Percentiles rank a stretch among this genome's conserved stretches.
Evolutionary conservation across 2,888 invertebrate species (phyloP).

Genomic region (Meteorus colon): DNA sequence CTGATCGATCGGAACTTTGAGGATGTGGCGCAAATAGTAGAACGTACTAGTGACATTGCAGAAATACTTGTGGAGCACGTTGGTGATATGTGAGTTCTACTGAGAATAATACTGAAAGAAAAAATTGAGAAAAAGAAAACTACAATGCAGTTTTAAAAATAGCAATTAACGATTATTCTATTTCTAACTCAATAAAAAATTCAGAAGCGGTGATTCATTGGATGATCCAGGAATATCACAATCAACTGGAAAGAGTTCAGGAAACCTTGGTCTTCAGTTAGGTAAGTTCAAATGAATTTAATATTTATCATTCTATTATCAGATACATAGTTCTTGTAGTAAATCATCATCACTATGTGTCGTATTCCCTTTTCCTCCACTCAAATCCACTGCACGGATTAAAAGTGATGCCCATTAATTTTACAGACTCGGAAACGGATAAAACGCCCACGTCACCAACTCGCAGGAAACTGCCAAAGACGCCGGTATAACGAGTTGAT

Average conservation of each 20-base stretch:
- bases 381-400: slow-evolving; percentile 5
- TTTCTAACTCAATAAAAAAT: slow-evolving; percentile 38
- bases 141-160: slow-evolving; percentile 1
- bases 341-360: not conserved
- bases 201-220: slow-evolving; percentile 78
- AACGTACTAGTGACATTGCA: slow-evolving; percentile 88
- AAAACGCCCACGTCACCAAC: slow-evolving; percentile 93
- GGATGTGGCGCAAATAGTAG: slow-evolving; percentile 92
- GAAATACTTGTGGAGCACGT: slow-evolving; percentile 91
- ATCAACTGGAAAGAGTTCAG: slow-evolving; percentile 65
- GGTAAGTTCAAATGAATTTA: slow-evolving; percentile 71
- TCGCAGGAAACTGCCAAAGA: slow-evolving; percentile 96
- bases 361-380: not conserved
- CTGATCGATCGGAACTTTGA: slow-evolving; percentile 94
- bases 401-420: slow-evolving; percentile 47
- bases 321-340: not conserved
- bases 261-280: slow-evolving; percentile 76
- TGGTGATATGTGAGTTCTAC: slow-evolving; percentile 76
- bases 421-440: slow-evolving; percentile 89
- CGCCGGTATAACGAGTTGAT: slow-evolving; percentile 88
- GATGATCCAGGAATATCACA: slow-evolving; percentile 77
- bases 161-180: slow-evolving; percentile 47
- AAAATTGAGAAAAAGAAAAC: not conserved
- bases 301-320: not conserved
- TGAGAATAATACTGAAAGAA: slow-evolving; percentile 14